These are phyloP conservation scores for Drosophila guanche DNA, from an alignment of 1,140 invertebrate genomes.

Conservation along the genomic window DNA sequence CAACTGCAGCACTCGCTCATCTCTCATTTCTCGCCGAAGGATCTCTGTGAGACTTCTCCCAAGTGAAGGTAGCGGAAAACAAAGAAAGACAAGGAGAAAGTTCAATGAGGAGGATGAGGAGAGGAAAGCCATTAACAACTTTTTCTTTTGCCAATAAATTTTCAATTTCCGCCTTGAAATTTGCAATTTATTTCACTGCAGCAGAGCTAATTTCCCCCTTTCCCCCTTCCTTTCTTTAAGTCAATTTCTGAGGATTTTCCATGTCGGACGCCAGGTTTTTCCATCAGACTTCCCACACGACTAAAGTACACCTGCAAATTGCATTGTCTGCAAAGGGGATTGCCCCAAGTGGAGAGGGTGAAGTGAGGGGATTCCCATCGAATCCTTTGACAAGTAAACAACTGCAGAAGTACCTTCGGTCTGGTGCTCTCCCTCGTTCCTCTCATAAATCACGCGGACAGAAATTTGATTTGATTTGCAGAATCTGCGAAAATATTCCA, in stretches of 20 bases:
- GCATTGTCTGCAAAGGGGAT: slow-evolving; percentile 33
- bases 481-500: slow-evolving; percentile 42
- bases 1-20: slow-evolving; percentile 6
- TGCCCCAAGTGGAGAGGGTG: slow-evolving; percentile 13
- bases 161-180: slow-evolving; percentile 62
- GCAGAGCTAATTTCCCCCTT: slow-evolving; percentile 50
- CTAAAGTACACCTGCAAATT: slow-evolving; percentile 39
- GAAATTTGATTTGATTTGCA: slow-evolving; percentile 58
- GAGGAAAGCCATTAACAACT: slow-evolving; percentile 18
- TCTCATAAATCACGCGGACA: slow-evolving; percentile 39
- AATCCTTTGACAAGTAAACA: slow-evolving; percentile 30
- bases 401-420: not conserved
- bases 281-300: slow-evolving; percentile 31
- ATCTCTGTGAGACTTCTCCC: not conserved
- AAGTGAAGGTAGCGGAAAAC: not conserved
- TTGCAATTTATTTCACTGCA: slow-evolving; percentile 62
- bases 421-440: not conserved
- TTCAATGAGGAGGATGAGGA: not conserved
- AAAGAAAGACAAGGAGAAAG: not conserved
- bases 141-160: slow-evolving; percentile 63
- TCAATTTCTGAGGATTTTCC: slow-evolving; percentile 44
- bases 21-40: slow-evolving; percentile 1
- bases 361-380: not conserved
- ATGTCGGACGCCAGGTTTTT: slow-evolving; percentile 16
- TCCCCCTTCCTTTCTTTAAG: slow-evolving; percentile 21